Evolutionary conservation across 2,113 vertebrate species (phyloP), one percentile per base, ranked within the genome.

Genomic region (Gobius niger): DNA sequence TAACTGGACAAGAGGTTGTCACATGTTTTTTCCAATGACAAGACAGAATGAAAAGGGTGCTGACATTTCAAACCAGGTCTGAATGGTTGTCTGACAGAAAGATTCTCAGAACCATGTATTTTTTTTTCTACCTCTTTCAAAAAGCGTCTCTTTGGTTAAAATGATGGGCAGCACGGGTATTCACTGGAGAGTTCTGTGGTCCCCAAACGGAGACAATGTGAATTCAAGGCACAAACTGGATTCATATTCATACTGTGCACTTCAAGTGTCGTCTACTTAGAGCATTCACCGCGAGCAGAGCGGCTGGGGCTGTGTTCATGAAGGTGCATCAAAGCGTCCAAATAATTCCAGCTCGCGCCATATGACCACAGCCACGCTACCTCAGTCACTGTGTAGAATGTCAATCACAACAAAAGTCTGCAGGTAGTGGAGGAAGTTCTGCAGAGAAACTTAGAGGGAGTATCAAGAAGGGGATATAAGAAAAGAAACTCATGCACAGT

Each of bases 281-380:
- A 81, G 71, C 63, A 60, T 81, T 83, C 78, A 72, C 67, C 75
- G 78, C 13, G 69, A 80, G 77, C 74, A 64, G 63, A 72, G 76
- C 73, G 74, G 57, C 67, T 15, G 69, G 74, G 52, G 65, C 51
- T 69, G 64, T 67, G 80, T 70, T 70, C 78, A 66, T 80, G 84
- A 61, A 87, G 81, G 81, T 81, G 84, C 84, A 87, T 89, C 78
- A 88, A 88, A 85, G 78, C 74, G 73, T 72, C 56, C 78, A 80
- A 79, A 86, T 86, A 80, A 83, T 85, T 40, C 34, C 7, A 7
- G 42, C 47, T 15, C 57, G 7, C 41, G 40, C 57, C 57, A 60
- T 60, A 42, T 60, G 57, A 60, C 57, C 57, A 5, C 57, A 44
- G 13, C 57, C 34, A 59, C 19, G 9, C 9, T 7, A 13, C 12